Conservation (phyloP, 2,888 invertebrate species). For the Ptilodon capucinus region DNA sequence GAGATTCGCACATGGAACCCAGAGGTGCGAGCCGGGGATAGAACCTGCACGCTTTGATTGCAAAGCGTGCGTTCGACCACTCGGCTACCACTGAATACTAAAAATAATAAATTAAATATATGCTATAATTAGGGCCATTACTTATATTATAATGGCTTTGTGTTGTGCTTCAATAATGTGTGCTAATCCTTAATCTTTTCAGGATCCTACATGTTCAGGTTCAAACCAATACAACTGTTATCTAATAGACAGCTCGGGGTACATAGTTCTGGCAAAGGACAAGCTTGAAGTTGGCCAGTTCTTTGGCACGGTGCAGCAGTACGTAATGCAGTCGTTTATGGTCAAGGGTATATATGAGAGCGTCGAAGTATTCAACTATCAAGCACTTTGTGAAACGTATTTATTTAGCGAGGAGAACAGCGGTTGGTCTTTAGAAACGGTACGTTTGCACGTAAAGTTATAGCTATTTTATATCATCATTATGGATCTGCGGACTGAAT, state of each 20-base stretch:
- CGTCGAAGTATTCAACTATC: constrained; percentile 92
- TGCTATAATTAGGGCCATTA: too few relatives aligned
- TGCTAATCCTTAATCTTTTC: too few relatives aligned
- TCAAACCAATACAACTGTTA: constrained; percentile 89
- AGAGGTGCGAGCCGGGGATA: too few relatives aligned
- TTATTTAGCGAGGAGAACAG: constrained; percentile 35
- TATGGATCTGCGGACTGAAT: too few relatives aligned
- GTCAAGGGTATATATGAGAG: constrained; percentile 87
- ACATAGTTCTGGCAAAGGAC: constrained; percentile 87
- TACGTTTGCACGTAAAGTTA: constrained; percentile 25
- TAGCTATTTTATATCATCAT: too few relatives aligned
- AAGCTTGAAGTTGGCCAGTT: constrained; percentile 89
- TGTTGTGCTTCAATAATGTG: too few relatives aligned
- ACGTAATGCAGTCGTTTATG: constrained; percentile 90
- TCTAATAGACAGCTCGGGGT: constrained; percentile 96
- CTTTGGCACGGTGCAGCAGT: constrained; percentile 88
- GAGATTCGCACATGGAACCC: too few relatives aligned
- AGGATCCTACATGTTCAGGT: constrained; percentile 73
- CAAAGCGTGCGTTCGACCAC: too few relatives aligned
- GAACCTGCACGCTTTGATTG: too few relatives aligned
- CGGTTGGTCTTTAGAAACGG: constrained; percentile 58
- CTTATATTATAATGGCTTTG: too few relatives aligned
- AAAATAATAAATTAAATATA: too few relatives aligned
- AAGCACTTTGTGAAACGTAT: constrained; percentile 86
- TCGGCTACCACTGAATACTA: too few relatives aligned